These are phyloP conservation scores for Lagria hirta DNA, from an alignment of 2,888 invertebrate species.

Conservation along the genomic window DNA sequence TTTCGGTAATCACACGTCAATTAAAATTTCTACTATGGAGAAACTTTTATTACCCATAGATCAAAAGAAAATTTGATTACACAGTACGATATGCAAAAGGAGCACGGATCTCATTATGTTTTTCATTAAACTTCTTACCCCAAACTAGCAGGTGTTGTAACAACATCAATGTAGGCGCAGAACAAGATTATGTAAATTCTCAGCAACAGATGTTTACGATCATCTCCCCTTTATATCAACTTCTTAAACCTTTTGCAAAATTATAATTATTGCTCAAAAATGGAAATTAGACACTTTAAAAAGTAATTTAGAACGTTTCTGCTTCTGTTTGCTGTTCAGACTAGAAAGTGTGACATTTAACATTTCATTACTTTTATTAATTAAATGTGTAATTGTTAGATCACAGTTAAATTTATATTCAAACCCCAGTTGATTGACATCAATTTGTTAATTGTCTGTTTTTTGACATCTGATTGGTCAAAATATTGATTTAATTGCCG, in stretches of 20 bases:
- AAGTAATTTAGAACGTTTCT: conserved; percentile 8
- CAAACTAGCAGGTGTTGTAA: conserved; percentile 31
- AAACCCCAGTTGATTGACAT: too few species aligned
- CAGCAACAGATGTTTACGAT: conserved; percentile 35
- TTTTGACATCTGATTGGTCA: too few species aligned
- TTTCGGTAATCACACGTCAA: too few species aligned
- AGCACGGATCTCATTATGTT: conserved; percentile 30
- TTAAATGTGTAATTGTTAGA: too few species aligned
- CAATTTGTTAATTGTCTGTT: too few species aligned
- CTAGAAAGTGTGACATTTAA: conserved; percentile 17
- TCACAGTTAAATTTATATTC: too few species aligned
- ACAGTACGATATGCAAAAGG: conserved; percentile 15
- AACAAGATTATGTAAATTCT: conserved; percentile 33
- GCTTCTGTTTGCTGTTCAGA: conserved; percentile 6
- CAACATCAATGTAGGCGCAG: conserved; percentile 30
- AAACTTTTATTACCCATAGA: conserved; percentile 7
- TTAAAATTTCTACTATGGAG: too few species aligned
- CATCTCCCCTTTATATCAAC: conserved; percentile 30
- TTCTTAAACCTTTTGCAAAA: conserved; percentile 24
- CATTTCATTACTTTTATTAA: too few species aligned
- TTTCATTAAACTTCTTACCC: conserved; percentile 33
- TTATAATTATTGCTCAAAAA: conserved; percentile 13
- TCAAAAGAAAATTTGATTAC: conserved; percentile 21
- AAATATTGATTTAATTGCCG: too few species aligned
- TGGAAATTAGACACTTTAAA: conserved; percentile 7